Evolutionary conservation across 1,140 invertebrate genomes (phyloP), one percentile per base, ranked within the genome.

Genomic region (Mercenaria mercenaria): DNA sequence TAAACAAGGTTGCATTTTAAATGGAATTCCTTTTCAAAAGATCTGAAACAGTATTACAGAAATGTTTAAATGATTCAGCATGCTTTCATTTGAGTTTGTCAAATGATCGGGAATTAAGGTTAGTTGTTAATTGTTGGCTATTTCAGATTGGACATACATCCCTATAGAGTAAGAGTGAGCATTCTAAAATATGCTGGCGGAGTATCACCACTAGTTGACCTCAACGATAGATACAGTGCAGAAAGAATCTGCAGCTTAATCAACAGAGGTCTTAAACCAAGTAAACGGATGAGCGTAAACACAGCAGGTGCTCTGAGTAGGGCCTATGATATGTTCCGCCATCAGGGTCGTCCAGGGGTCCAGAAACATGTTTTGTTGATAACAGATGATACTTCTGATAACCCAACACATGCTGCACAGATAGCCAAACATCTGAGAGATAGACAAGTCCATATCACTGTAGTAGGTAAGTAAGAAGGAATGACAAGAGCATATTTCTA

Each of bases 81-180:
- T n/a, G n/a, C n/a, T n/a, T n/a, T n/a, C n/a, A n/a, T n/a, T n/a
- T n/a, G n/a, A n/a, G n/a, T n/a, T n/a, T n/a, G n/a, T n/a, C n/a
- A n/a, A n/a, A n/a, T n/a, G n/a, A n/a, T n/a, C n/a, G n/a, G n/a
- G n/a, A n/a, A n/a, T n/a, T n/a, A n/a, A n/a, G n/a, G n/a, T n/a
- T n/a, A n/a, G n/a, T n/a, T n/a, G n/a, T n/a, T n/a, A n/a, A n/a
- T n/a, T n/a, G n/a, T n/a, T n/a, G n/a, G n/a, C n/a, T 20, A 67
- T 72, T 72, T 39, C 23, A 72, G 67, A 34, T n/a, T 72, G 18
- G 67, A 72, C 34, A 72, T 72, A 72, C 67, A 72, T 39, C 67
- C 67, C 2, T 39, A 39, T 20, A 37, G 67, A 39, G 67, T 72
- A 6, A 37, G 67, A 72, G 37, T 72, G 6, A 39, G 67, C 18